Evolutionary conservation across 2,113 vertebrate genomes (phyloP).

Genomic region (Seriola quinqueradiata): DNA sequence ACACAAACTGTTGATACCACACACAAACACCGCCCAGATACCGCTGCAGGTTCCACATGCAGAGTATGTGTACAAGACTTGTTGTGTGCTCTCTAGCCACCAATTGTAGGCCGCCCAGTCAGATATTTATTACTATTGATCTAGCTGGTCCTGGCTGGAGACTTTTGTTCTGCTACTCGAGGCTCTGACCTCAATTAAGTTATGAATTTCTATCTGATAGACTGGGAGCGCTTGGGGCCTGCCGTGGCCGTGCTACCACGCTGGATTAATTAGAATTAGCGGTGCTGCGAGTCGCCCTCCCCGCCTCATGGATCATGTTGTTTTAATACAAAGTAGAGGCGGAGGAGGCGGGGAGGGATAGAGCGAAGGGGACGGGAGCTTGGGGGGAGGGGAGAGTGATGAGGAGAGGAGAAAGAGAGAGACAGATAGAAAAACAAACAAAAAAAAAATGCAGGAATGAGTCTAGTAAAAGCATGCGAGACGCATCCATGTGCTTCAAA

Average conservation of each 20-base stretch:
- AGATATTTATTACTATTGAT: constrained; percentile 99
- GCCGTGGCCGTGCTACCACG: constrained; percentile 87
- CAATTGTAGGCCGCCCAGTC: constrained; percentile 89
- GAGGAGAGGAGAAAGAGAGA: constrained; percentile 57
- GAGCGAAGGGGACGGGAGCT: constrained; percentile 33
- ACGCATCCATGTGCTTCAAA: constrained; percentile 18
- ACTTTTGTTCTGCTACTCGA: constrained; percentile 96
- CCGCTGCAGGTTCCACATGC: constrained; percentile 36
- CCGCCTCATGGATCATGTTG: constrained; percentile 95
- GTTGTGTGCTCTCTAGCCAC: constrained; percentile 70
- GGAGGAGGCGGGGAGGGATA: constrained; percentile 62
- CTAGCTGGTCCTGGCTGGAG: constrained; percentile 93
- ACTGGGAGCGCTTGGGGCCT: constrained; percentile 93
- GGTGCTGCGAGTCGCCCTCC: constrained; percentile 88
- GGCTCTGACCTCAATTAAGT: constrained; percentile 99
- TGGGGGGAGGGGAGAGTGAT: constrained; percentile 53
- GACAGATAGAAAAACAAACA: constrained; percentile 32
- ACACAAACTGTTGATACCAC: constrained; percentile 14
- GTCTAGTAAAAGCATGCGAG: constrained; percentile 37
- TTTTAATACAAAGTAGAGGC: constrained; percentile 95
- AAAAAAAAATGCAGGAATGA: constrained; percentile 4
- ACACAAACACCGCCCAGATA: constrained; percentile 25
- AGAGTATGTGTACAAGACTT: constrained; percentile 52
- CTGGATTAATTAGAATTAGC: constrained; percentile 99
- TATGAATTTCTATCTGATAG: constrained; percentile 99